Base-by-base conservation (phyloP, 2,113 vertebrate species). In the Percina caprodes region DNA sequence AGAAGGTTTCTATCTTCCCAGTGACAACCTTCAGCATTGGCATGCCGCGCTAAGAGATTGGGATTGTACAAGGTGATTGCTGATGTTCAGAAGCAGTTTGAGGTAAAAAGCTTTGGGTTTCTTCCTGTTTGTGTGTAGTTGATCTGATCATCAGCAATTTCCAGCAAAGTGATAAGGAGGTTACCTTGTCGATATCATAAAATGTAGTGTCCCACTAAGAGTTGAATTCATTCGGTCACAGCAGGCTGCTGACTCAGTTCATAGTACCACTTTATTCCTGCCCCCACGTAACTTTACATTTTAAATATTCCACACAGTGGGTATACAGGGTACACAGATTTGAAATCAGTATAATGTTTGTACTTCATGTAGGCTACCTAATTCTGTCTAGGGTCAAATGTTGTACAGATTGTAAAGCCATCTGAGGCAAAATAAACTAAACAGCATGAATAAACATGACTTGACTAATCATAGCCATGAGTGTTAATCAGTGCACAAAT, bases 401-500 rank as follows among this genome's bases (percentile, higher is more conserved):
- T 24, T 33, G 24, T 26, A 24, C 3, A 48, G n/a, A 49, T 51
- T 26, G 16, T 23, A 6, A 58, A 65, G 2, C 30, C 51, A 14
- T 16, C 5, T 7, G 24, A 70, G 33, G 35, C 21, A 58, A 24
- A 35, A 58, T 21, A 35, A 52, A 35, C 5, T 19, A 5, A 7
- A 35, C 23, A 39, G 23, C 54, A 35, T 24, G 21, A 83, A 52
- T 52, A 13, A 30, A 60, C 59, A 2, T 48, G 9, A 16, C 26
- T 24, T 51, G 13, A 52, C 16, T 42, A 33, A 15, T 16, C 6
- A 1, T 21, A 21, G 33, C 73, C 39, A 23, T 33, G 14, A 69
- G 2, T 21, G 48, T 74, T 79, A 82, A 83, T 90, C 79, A 74
- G 46, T 35, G 19, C 26, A 24, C 65, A 80, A 79, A 83, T 78